Evolutionary conservation across 23 tunicate genomes (phyloP).

Genomic region (Halocynthia aurantium): DNA sequence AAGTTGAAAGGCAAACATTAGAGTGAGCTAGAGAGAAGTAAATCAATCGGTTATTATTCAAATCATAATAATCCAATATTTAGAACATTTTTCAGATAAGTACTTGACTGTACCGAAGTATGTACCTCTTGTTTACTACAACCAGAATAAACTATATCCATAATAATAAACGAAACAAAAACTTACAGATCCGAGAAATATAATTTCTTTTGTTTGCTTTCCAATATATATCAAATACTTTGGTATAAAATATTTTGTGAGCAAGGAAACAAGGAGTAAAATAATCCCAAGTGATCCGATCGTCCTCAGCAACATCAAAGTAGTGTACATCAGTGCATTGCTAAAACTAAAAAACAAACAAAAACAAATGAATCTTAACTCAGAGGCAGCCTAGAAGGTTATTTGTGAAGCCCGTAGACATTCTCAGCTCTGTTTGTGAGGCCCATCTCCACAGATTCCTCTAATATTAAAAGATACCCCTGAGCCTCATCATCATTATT

Average conservation of each 20-base stretch:
- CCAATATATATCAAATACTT: constrained; percentile 17
- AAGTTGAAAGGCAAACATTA: constrained; percentile 69
- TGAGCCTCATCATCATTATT: no score
- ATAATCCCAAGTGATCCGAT: constrained; percentile 37
- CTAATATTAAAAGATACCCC: no score
- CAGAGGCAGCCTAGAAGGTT: no score
- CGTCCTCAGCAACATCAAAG: constrained; percentile 24
- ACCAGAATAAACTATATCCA: no score
- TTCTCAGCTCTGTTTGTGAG: no score
- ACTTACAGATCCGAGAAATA: constrained; percentile 62
- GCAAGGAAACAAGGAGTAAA: constrained; percentile 13
- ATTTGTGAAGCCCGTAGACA: no score
- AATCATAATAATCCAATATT: no score
- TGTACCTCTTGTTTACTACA: no score
- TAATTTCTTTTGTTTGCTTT: constrained; percentile 50
- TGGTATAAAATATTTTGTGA: constrained; percentile 37
- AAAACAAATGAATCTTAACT: neutral
- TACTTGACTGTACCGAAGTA: no score
- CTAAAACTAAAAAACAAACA: neutral
- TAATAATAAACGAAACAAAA: neutral
- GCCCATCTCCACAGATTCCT: no score
- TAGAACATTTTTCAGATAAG: no score
- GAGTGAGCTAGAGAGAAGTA: constrained; percentile 23
- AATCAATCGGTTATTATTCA: neutral
- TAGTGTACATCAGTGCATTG: constrained; percentile 10